phyloP scores from a whole-genome alignment of 2,797 vertebrate species.

The Scleropages formosus region DNA sequence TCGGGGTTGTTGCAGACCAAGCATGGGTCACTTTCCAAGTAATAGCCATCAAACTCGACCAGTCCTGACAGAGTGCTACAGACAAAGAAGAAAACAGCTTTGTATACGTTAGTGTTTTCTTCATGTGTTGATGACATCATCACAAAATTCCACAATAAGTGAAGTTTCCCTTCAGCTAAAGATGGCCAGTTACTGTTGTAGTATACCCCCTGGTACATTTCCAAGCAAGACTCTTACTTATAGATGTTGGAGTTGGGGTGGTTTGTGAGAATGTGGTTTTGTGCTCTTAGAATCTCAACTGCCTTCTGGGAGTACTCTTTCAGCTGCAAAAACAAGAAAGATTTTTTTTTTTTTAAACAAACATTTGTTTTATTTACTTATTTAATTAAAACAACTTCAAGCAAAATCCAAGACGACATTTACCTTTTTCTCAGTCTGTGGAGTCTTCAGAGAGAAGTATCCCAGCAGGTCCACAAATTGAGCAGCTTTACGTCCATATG shows the following conservation, averaged over 20 bases:
- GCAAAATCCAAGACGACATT: background rate
- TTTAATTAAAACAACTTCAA: too few species aligned
- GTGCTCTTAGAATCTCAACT: conserved; percentile 91
- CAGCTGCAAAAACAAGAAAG: conserved; percentile 66
- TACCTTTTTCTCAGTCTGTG: conserved; percentile 97
- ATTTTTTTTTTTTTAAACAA: too few species aligned
- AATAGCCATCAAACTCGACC: conserved; percentile 97
- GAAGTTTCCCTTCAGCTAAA: too few species aligned
- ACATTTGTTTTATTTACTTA: too few species aligned
- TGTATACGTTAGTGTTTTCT: too few species aligned
- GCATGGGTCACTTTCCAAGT: conserved; percentile 94
- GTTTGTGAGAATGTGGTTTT: conserved; percentile 98
- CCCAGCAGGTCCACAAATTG: conserved; percentile 98
- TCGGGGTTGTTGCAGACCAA: conserved; percentile 98
- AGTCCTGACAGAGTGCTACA: conserved; percentile 90
- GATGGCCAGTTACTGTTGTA: too few species aligned
- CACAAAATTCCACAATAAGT: too few species aligned
- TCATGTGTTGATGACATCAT: too few species aligned
- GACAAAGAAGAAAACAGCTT: conserved; percentile 3
- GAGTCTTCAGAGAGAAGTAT: conserved; percentile 97
- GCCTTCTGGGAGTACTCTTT: conserved; percentile 98
- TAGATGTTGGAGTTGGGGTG: conserved; percentile 99
- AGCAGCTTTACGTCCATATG: conserved; percentile 96
- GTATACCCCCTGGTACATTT: background rate
- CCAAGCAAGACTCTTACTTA: conserved; percentile 73